phyloP scores from a whole-genome alignment of 2,113 vertebrate species.

The Onychostruthus taczanowskii region DNA sequence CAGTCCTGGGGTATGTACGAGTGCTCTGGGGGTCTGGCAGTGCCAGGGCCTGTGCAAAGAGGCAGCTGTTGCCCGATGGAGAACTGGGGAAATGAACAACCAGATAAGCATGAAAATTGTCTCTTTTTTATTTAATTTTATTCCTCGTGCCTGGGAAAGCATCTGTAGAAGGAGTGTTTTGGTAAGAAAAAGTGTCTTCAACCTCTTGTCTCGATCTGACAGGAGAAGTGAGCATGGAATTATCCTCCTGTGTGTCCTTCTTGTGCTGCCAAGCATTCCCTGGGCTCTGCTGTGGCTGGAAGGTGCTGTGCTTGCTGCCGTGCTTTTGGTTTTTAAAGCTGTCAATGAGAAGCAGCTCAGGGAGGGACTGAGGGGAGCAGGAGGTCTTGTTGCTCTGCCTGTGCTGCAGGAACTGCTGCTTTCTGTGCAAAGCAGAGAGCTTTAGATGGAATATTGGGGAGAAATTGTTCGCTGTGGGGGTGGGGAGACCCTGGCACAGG shows the following conservation, averaged over 20 bases:
- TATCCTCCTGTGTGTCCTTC: neutral
- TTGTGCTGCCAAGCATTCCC: neutral
- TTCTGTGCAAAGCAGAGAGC: neutral
- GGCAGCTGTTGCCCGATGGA: fast-evolving
- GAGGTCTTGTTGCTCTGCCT: neutral
- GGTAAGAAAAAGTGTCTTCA: neutral
- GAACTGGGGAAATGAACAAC: neutral
- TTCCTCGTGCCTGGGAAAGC: neutral
- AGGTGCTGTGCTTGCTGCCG: neutral
- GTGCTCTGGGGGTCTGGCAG: neutral
- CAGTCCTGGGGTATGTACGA: neutral
- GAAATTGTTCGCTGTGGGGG: neutral
- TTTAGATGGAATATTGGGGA: neutral
- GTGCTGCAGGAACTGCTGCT: neutral
- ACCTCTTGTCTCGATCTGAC: neutral
- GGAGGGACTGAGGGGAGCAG: neutral
- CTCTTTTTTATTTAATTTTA: fast-evolving
- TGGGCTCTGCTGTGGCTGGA: neutral
- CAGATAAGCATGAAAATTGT: neutral
- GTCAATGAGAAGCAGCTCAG: neutral
- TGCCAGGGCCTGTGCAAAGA: neutral
- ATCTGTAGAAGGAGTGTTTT: neutral
- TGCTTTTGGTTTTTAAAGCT: neutral
- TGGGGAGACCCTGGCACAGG: neutral
- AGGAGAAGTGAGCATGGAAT: fast-evolving